Evolutionary conservation across 2,797 vertebrate genomes (phyloP), one percentile per base, ranked within the genome.

Genomic region (Clarias fuscus): DNA sequence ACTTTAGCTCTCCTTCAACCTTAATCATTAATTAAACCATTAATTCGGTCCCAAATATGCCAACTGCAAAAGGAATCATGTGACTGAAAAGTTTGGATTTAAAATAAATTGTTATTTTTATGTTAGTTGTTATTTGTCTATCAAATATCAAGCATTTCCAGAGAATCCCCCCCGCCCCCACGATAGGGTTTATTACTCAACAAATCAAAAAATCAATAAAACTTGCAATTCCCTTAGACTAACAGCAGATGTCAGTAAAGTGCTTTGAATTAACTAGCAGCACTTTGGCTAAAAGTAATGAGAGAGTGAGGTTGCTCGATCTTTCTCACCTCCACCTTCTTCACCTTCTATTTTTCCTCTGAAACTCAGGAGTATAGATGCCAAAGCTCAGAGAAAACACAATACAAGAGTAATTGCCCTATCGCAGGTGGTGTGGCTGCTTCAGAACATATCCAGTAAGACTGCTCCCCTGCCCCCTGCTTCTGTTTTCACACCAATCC

Each of bases 181-280:
- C 5, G 20, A 15, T 15, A 73, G 13, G 5, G 24, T 56, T 75
- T 27, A n/a, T 24, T 75, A 14, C 72, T 24, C n/a, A n/a, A 22
- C 11, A 62, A 24, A n/a, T 14, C 11, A 65, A n/a, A 14, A 59
- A 48, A 65, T 58, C 7, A 82, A 33, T 58, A 8, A 48, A 81
- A 56, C 20, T 0, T 61, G 67, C 67, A 24, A 24, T 90, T 37
- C 82, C 59, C 33, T 1, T 20, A 67, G 56, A 10, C 27, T 1
- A 75, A 89, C 95, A 95, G 90, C 84, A 92, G 95, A 91, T 92
- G 95, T 91, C 95, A 95, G 93, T 90, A 93, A 90, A 85, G 85
- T 7, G 64, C 86, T 88, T 73, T 73, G 82, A 70, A 1, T 18
- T 24, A 27, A 81, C 27, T 40, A 7, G 40, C 61, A 86, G 37